These are phyloP conservation scores for Chrysolina americana DNA, from an alignment of 2,888 invertebrate species.

Conservation along the genomic window DNA sequence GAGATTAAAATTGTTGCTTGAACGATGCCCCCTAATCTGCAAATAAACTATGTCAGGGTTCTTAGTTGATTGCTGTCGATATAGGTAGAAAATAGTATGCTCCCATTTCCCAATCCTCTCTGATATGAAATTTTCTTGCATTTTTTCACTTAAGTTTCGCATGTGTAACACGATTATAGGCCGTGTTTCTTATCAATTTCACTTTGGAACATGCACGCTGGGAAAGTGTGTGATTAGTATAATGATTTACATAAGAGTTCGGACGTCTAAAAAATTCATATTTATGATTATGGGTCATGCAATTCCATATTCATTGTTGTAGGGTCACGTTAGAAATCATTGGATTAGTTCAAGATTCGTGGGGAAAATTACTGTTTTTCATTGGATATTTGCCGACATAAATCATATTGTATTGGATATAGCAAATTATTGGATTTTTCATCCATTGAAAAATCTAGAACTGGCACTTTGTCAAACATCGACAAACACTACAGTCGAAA, in stretches of 20 bases:
- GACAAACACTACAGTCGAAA: too few relatives aligned
- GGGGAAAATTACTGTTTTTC: too few relatives aligned
- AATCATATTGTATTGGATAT: too few relatives aligned
- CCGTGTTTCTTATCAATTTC: slow-evolving; percentile 32
- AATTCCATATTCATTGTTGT: slow-evolving; percentile 8
- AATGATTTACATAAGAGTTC: slow-evolving; percentile 26
- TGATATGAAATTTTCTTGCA: slow-evolving; percentile 1
- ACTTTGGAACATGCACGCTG: slow-evolving; percentile 31
- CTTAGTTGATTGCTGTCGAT: background rate
- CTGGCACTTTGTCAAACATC: too few relatives aligned
- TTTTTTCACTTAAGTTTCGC: slow-evolving; percentile 29
- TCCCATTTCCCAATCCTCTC: background rate
- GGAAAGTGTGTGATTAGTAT: slow-evolving; percentile 28
- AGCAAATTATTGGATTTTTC: too few relatives aligned
- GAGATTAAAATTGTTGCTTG: too few relatives aligned
- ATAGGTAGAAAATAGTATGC: background rate
- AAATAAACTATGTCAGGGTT: too few relatives aligned
- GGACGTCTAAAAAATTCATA: slow-evolving; percentile 28
- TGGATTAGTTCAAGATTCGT: background rate
- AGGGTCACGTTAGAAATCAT: slow-evolving; percentile 22
- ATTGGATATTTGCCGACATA: too few relatives aligned
- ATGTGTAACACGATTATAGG: slow-evolving; percentile 27
- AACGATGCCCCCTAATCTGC: too few relatives aligned
- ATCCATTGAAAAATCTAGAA: too few relatives aligned
- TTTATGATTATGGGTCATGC: slow-evolving; percentile 25